Conservation (phyloP, 2,113 vertebrate genomes). For the Caloenas nicobarica region DNA sequence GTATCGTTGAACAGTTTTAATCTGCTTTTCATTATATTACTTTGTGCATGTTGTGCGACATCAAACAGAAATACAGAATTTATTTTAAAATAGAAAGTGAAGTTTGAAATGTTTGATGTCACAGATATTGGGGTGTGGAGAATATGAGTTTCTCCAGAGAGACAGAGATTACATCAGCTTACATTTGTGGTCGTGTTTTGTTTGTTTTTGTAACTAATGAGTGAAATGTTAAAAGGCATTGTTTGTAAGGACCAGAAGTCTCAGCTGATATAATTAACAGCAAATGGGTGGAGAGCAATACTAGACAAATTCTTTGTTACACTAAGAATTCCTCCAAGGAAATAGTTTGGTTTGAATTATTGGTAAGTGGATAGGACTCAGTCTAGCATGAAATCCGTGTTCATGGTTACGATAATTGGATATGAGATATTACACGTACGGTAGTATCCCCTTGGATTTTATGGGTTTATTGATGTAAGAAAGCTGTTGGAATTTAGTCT, state of each 20-base stretch:
- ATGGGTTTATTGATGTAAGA: not conserved
- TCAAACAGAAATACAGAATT: not conserved
- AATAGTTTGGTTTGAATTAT: not conserved
- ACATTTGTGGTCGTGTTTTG: not conserved
- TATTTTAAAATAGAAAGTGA: not conserved
- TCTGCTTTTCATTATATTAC: not conserved
- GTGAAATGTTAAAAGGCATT: not conserved
- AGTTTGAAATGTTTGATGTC: not conserved
- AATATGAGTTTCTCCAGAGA: not conserved
- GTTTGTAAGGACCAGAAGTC: not conserved
- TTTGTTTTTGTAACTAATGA: not conserved
- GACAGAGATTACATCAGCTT: not conserved
- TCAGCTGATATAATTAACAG: not conserved
- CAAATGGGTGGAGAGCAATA: not conserved
- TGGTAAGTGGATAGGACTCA: not conserved
- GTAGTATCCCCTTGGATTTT: not conserved
- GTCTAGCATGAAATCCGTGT: not conserved
- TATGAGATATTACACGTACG: not conserved
- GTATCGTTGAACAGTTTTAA: not conserved
- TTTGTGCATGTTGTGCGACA: rapidly evolving
- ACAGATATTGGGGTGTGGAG: not conserved
- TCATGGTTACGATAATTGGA: not conserved
- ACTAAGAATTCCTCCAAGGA: not conserved
- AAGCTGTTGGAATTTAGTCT: not conserved
- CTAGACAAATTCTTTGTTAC: not conserved